Base-by-base conservation (phyloP, 1,140 invertebrate genomes). In the Drosophila kanapiae region DNA sequence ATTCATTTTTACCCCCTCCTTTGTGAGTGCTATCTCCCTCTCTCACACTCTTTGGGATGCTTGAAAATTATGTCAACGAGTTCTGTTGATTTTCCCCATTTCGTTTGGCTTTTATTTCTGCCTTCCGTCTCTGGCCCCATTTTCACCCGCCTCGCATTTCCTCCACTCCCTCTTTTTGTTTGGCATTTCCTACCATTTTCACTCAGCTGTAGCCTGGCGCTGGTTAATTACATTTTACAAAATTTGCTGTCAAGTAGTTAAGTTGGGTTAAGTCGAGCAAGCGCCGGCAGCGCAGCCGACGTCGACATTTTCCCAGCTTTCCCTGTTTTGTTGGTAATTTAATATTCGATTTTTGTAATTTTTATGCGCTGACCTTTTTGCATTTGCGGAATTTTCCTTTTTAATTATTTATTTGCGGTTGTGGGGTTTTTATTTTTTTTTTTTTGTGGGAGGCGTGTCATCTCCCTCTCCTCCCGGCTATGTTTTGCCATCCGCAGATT, bases 161-260 rank as follows among this genome's bases (percentile, higher is more conserved):
- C 57, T 58, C 65, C 27, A 11, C 23, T n/a, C 13, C 6, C 16
- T n/a, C 14, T 33, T 70, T 81, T 79, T 83, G 82, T 79, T 83
- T 72, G 56, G 49, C 69, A 40, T 71, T 71, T 71, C 42, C 42
- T 23, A 23, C 23, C 56, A 35, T 37, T 62, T 72, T 38, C 33
- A 27, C 69, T 37, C 43, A 37, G 54, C 69, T 56, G 43, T 42
- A 49, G 69, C 71, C 75, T 70, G 74, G 60, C 82, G 85, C 71
- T 91, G 88, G 90, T 91, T 91, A 91, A 91, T 91, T 91, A 91
- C 90, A 91, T 91, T 91, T 91, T 83, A 88, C 78, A 86, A 90
- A 91, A 86, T 91, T 88, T 91, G 80, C 88, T 85, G 87, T 91
- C 88, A 91, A 88, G 88, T 81, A 90, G 85, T 90, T 90, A 90